phyloP scores from a whole-genome alignment of 1,140 invertebrate species.

The Cyrtorhinus lividipennis region DNA sequence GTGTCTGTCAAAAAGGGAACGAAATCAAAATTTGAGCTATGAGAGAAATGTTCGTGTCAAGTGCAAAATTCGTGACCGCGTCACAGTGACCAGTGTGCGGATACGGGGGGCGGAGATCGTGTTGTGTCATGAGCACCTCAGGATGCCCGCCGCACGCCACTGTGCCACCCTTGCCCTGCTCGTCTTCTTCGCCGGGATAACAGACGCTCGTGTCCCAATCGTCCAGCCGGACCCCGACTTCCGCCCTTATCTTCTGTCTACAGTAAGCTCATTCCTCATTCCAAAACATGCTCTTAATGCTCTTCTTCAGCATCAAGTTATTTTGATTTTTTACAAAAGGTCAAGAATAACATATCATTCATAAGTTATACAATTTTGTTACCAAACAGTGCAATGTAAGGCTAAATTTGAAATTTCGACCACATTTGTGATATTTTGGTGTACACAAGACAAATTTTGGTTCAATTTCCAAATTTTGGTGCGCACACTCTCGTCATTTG shows the following conservation, averaged over 20 bases:
- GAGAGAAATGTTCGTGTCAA: background rate
- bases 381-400: too few species aligned
- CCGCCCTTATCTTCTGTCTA: slow-evolving; percentile 11
- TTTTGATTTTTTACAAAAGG: too few species aligned
- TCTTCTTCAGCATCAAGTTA: too few species aligned
- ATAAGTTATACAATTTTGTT: too few species aligned
- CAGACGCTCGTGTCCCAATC: background rate
- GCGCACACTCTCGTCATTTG: too few species aligned
- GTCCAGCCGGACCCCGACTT: slow-evolving; percentile 11
- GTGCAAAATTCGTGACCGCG: background rate
- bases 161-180: background rate
- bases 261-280: slow-evolving; percentile 5
- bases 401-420: too few species aligned
- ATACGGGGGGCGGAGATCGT: background rate
- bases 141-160: background rate
- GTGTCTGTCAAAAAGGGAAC: too few species aligned
- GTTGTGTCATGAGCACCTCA: background rate
- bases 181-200: background rate
- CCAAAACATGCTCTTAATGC: background rate
- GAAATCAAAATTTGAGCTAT: background rate
- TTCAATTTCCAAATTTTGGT: too few species aligned
- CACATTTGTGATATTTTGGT: too few species aligned
- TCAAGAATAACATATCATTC: too few species aligned
- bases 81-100: background rate
- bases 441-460: too few species aligned